phyloP scores from a whole-genome alignment of 2,888 invertebrate species.

The Phoronis australis region DNA sequence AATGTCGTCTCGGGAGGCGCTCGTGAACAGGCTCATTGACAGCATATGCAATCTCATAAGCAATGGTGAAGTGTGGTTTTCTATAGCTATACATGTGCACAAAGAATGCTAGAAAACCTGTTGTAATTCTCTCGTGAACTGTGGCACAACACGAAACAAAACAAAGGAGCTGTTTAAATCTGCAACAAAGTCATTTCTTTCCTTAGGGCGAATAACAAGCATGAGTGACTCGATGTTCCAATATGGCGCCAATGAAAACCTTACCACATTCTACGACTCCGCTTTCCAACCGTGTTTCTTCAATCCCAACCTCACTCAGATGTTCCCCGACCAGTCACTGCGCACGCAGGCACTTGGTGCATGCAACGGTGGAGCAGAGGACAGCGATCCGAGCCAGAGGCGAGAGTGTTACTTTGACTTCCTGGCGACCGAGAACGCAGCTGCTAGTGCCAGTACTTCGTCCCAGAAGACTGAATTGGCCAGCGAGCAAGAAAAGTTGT shows the following conservation, averaged over 20 bases:
- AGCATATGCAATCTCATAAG: no score
- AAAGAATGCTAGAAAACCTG: no score
- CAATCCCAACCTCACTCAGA: conserved; percentile 19
- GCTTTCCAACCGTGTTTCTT: conserved; percentile 22
- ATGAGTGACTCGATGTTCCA: conserved; percentile 18
- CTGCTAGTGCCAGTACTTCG: conserved; percentile 13
- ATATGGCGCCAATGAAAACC: conserved; percentile 11
- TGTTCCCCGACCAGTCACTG: conserved; percentile 18
- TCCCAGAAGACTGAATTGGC: conserved; percentile 6
- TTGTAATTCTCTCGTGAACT: no score
- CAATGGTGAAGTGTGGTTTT: no score
- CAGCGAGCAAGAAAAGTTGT: conserved; percentile 11
- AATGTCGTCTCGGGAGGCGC: no score
- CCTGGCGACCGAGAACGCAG: conserved; percentile 16
- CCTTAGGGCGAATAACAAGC: no score
- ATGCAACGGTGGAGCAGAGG: no score
- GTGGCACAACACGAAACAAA: no score
- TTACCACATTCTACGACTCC: conserved; percentile 12
- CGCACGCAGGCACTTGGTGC: conserved; percentile 13
- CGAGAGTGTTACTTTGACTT: conserved; percentile 27
- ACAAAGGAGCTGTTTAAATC: no score
- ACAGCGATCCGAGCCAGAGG: conserved; percentile 17
- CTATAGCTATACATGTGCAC: no score
- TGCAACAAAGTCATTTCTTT: no score
- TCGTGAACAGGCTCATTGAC: no score